Conservation (phyloP, 2,797 vertebrate species). For the Pangasius krempfi region DNA sequence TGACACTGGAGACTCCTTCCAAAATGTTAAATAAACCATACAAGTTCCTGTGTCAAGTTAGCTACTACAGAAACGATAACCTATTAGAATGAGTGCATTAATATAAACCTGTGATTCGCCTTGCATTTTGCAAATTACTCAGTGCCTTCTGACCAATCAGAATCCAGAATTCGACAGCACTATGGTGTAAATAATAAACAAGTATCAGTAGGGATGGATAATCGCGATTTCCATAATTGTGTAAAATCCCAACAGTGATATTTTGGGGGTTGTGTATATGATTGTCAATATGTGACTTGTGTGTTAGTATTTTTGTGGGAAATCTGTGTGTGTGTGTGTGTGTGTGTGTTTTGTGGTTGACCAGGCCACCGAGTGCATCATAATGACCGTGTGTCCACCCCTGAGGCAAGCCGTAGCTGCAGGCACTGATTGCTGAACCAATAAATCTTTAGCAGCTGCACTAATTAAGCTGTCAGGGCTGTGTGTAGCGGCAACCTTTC, state of each 20-base stretch:
- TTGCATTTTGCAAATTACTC: neutral
- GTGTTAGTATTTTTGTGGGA: slow-evolving; percentile 13
- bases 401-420: slow-evolving; percentile 79
- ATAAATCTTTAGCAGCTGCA: slow-evolving; percentile 95
- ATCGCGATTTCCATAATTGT: neutral
- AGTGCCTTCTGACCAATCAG: neutral
- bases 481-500: slow-evolving; percentile 82
- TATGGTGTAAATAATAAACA: neutral
- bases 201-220: neutral
- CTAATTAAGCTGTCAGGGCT: slow-evolving; percentile 94
- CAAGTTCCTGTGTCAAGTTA: neutral
- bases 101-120: neutral
- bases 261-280: slow-evolving; percentile 43
- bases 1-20: neutral
- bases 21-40: neutral
- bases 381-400: slow-evolving; percentile 83
- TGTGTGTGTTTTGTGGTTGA: slow-evolving; percentile 52
- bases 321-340: slow-evolving; percentile 7
- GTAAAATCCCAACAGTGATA: neutral
- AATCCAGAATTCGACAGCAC: neutral
- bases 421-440: slow-evolving; percentile 95
- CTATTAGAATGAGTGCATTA: neutral
- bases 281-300: slow-evolving; percentile 34
- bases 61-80: neutral
- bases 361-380: slow-evolving; percentile 78